Base-by-base conservation (phyloP, 2,113 vertebrate species). In the Epinephelus moara region DNA sequence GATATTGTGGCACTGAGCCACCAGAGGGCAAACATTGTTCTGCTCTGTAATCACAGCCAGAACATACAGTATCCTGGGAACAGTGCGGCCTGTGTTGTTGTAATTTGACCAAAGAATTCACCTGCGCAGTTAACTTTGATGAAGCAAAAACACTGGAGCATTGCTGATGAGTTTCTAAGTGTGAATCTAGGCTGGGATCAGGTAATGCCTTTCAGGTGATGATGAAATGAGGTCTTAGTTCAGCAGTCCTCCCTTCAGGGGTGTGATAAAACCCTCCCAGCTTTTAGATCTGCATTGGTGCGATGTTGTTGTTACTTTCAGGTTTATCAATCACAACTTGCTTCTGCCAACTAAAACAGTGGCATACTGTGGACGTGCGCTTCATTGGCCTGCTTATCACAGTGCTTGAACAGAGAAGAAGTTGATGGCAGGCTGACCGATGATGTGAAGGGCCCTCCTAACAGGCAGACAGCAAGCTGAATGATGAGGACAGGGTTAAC, bases 401-500 rank as follows among this genome's bases (percentile, higher is more conserved):
- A 68, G 79, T 66, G 53, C 52, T 59, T 77, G 47, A 77, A 82
- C 19, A 42, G 50, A 80, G 67, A 70, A 73, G 70, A 89, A 63
- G 76, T 75, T 88, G 85, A 88, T 73, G 42, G 67, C 49, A 75
- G 81, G 42, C 79, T 88, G 84, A 84, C 73, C 27, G 61, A 81
- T 59, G 8, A 80, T 80, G 81, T 73, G 80, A 89, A 87, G 62
- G 75, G 67, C 68, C 76, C 62, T 66, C 45, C 78, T 81, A 80
- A 89, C 87, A 75, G 73, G 70, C 82, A 86, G 88, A 78, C 88
- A 81, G 86, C 85, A 40, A 69, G 80, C 85, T 93, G 91, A 93
- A 70, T 90, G 88, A 92, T 89, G 90, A 93, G 75, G 91, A 91
- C 89, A 66, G 88, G 93, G 92, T 94, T 95, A 94, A 93, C 93